phyloP scores from a whole-genome alignment of 2,888 invertebrate genomes.

The Drosophila merina region DNA sequence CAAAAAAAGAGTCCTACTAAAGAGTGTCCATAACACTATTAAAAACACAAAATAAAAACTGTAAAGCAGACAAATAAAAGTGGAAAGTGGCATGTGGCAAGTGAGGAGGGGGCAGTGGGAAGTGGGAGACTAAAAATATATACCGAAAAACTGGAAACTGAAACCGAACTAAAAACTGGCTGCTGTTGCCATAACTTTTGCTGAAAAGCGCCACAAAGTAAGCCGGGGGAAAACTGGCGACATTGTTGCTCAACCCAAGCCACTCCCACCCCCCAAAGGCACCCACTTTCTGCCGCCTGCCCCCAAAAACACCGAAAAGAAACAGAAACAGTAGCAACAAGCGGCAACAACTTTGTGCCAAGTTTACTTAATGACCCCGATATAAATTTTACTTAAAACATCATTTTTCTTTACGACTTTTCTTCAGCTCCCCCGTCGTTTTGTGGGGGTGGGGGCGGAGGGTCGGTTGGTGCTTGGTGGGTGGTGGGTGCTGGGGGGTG shows the following conservation, averaged over 20 bases:
- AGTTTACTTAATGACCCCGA: slow-evolving; percentile 78
- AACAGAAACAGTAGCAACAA: slow-evolving; percentile 40
- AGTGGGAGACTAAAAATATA: slow-evolving; percentile 12
- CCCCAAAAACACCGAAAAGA: slow-evolving; percentile 21
- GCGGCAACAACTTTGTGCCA: slow-evolving; percentile 75
- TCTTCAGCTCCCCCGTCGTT: slow-evolving; percentile 38
- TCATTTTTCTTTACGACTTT: slow-evolving; percentile 77
- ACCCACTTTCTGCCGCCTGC: background rate
- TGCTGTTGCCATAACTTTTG: slow-evolving; percentile 58
- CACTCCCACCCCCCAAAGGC: background rate
- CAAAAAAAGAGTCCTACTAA: background rate
- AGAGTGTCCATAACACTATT: slow-evolving; percentile 42
- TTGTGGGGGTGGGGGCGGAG: slow-evolving; percentile 8
- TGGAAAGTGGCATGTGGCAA: background rate
- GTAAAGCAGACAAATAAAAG: background rate
- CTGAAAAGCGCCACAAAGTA: slow-evolving; percentile 68
- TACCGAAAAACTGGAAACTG: slow-evolving; percentile 17
- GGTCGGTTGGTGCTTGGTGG: background rate
- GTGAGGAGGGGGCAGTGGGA: background rate
- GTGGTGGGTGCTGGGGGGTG: background rate
- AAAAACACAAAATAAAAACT: slow-evolving; percentile 21
- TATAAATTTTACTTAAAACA: slow-evolving; percentile 78
- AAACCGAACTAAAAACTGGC: slow-evolving; percentile 38
- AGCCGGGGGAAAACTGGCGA: slow-evolving; percentile 71
- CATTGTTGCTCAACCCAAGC: slow-evolving; percentile 60